phyloP scores from a whole-genome alignment of 2,888 invertebrate species.

The Drosophila quinaria region DNA sequence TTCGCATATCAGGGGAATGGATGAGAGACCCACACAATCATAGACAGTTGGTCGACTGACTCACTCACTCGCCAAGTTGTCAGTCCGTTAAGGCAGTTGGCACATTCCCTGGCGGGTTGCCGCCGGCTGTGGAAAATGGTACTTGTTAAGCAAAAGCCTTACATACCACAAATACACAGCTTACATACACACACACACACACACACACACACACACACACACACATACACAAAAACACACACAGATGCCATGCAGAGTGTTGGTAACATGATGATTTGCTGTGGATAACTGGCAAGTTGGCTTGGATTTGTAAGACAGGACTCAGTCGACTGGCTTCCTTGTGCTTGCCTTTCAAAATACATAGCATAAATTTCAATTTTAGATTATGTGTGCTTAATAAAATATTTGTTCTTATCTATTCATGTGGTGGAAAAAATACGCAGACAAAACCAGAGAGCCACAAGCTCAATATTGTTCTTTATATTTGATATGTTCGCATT shows the following conservation, averaged over 20 bases:
- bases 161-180: constrained; percentile 52
- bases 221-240: constrained; percentile 8
- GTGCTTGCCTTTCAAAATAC: constrained; percentile 47
- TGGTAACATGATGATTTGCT: constrained; percentile 53
- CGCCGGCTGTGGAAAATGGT: constrained; percentile 70
- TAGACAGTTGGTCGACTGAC: constrained; percentile 10
- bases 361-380: constrained; percentile 77
- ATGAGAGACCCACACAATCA: constrained; percentile 4
- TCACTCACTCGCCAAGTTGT: constrained; percentile 58
- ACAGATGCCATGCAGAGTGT: constrained; percentile 15
- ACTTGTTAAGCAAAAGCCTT: constrained; percentile 68
- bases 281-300: constrained; percentile 69
- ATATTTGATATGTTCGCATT: constrained; percentile 32
- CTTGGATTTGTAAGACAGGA: constrained; percentile 48
- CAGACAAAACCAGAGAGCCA: not conserved
- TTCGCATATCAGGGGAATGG: constrained; percentile 4
- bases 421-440: constrained; percentile 17
- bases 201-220: constrained; percentile 37
- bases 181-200: constrained; percentile 19
- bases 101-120: constrained; percentile 59
- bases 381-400: constrained; percentile 73
- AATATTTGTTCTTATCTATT: constrained; percentile 63
- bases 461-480: constrained; percentile 11
- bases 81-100: constrained; percentile 72
- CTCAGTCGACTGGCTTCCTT: constrained; percentile 17